These are phyloP conservation scores for Frieseomelitta varia DNA, from an alignment of 1,140 invertebrate genomes.

Conservation along the genomic window DNA sequence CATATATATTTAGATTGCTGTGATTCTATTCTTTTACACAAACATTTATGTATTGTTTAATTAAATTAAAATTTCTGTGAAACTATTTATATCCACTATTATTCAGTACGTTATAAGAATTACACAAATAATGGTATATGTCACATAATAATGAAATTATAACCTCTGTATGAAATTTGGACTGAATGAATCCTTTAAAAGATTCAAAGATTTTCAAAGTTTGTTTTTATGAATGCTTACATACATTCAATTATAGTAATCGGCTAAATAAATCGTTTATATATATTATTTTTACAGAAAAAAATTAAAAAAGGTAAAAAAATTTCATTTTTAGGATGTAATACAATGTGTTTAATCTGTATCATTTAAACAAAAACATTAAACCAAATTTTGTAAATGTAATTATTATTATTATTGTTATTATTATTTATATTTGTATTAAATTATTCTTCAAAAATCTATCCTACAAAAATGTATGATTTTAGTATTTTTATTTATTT, in stretches of 20 bases:
- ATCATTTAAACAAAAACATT: neutral
- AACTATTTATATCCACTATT: neutral
- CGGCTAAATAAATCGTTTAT: neutral
- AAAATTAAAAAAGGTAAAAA: neutral
- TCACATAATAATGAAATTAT: neutral
- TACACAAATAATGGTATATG: neutral
- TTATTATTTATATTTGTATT: neutral
- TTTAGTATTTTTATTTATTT: neutral
- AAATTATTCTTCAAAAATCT: neutral
- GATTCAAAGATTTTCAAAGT: neutral
- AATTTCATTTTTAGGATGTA: neutral
- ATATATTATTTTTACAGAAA: neutral
- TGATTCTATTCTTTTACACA: neutral
- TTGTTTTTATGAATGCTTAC: neutral
- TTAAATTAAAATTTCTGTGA: neutral
- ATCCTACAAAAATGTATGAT: neutral
- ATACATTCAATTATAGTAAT: neutral
- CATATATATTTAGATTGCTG: neutral
- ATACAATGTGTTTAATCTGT: neutral
- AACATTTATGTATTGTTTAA: neutral
- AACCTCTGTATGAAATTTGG: neutral
- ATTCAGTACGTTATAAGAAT: neutral
- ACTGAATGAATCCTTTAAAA: too few relatives aligned
- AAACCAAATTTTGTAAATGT: neutral
- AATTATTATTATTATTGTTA: too few relatives aligned